A percentile compares a stretch with the other conserved stretches of the same genome.
Conservation (phyloP, 2,113 vertebrate genomes). For the Stictonetta naevosa region DNA sequence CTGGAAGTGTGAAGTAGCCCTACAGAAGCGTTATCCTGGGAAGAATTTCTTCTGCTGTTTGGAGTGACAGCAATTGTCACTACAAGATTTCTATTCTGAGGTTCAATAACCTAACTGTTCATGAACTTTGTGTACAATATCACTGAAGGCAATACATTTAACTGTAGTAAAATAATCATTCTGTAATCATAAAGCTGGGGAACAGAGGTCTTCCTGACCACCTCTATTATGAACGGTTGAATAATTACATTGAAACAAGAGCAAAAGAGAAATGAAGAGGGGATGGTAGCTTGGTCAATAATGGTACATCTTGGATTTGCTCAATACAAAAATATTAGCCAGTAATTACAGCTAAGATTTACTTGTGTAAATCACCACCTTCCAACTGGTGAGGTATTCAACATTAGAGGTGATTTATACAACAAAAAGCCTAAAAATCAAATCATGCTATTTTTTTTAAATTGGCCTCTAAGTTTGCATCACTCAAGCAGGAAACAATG, state of each 20-base stretch:
- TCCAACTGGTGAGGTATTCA: not conserved
- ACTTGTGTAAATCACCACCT: not conserved
- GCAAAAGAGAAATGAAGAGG: not conserved
- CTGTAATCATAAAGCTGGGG: not conserved
- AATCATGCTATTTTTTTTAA: not conserved
- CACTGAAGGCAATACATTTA: not conserved
- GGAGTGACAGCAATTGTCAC: not conserved
- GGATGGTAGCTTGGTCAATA: not conserved
- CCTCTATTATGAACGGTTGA: not conserved
- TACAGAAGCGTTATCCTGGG: rapidly evolving
- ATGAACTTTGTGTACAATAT: not conserved
- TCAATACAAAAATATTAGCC: not conserved
- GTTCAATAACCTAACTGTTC: not conserved
- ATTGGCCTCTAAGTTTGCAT: not conserved
- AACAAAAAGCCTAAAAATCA: not conserved
- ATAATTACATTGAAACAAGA: rapidly evolving
- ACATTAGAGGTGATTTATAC: not conserved
- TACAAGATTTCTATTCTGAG: not conserved
- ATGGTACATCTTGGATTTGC: not conserved
- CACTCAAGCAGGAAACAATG: not conserved
- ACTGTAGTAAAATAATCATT: not conserved
- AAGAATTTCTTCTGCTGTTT: not conserved
- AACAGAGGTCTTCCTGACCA: not conserved
- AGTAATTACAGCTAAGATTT: not conserved
- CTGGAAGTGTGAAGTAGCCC: not conserved